Base-by-base conservation (phyloP, 2,797 vertebrate species). In the Chelonia mydas region DNA sequence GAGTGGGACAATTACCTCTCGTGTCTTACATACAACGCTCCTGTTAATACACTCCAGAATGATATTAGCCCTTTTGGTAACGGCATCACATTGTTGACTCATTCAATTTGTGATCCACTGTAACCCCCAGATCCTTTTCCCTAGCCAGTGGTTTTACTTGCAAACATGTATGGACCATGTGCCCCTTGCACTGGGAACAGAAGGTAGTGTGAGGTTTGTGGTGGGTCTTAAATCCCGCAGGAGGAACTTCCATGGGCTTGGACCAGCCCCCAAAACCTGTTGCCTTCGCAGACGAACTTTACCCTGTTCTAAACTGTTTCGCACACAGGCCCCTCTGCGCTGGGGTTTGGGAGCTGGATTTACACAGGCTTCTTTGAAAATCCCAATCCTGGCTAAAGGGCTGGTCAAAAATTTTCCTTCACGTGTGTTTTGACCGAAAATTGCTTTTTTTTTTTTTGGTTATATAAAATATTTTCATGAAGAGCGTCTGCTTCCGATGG, bases 11-110 rank as follows among this genome's bases (percentile, higher is more conserved):
- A 1, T 7, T 1, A 59, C 6, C 28, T 31, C 57, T 15, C 3
- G 0, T 31, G 27, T 59, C 55, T 57, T 28, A 28, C 11, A 3
- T 2, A 13, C 1, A 1, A 59, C 3, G 1, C 12, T 15, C 13
- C 12, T 59, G 12, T 15, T 59, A 59, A 59, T 4, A 7, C 28
- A 15, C 28, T 11, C 5, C 57, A 61, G 28, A 61, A 57, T 27
- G 4, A 57, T 1, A 57, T 31, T 33, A 31, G 28, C 28, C 13
- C 0, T 33, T 59, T 31, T 59, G 13, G 3, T 59, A 59, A 59
- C 12, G 15, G 12, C 12, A 59, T 31, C 3, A 28, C 57, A 16
- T 33, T 61, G 13, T 4, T 15, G 57, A 61, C 5, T 16, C 11
- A 33, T 61, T 31, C 57, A 33, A 7, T 12, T 13, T 15, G 28